A percentile compares a stretch with the other conserved stretches of the same genome.
phyloP scores from a whole-genome alignment of 1,140 invertebrate species.

The Notospermus geniculatus region DNA sequence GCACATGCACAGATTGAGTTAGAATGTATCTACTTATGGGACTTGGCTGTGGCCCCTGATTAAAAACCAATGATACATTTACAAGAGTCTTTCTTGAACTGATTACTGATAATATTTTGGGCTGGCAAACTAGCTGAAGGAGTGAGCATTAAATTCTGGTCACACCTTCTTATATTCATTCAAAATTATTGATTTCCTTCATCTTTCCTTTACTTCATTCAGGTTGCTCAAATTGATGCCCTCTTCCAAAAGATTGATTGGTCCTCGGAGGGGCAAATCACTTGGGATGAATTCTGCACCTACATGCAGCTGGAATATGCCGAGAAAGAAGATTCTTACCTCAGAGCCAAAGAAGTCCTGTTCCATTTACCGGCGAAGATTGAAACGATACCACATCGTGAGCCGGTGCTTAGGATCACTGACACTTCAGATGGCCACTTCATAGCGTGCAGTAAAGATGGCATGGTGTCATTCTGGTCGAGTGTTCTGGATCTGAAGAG shows the following conservation, averaged over 20 bases:
- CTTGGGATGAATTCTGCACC: conserved; percentile 57
- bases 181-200: too few species aligned
- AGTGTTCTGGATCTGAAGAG: conserved; percentile 44
- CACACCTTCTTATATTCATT: too few species aligned
- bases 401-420: conserved; percentile 46
- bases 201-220: conserved; percentile 2
- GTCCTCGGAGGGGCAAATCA: conserved; percentile 50
- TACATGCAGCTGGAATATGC: conserved; percentile 57
- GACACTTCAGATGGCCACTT: conserved; percentile 49
- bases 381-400: conserved; percentile 46
- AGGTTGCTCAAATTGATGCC: conserved; percentile 52
- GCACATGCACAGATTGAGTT: too few species aligned
- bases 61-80: too few species aligned
- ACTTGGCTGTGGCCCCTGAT: too few species aligned
- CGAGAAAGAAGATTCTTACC: conserved; percentile 54
- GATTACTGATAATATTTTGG: too few species aligned
- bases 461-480: conserved; percentile 53
- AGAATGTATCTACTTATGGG: too few species aligned
- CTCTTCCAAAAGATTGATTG: conserved; percentile 57
- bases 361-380: conserved; percentile 53
- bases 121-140: too few species aligned
- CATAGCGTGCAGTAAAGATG: conserved; percentile 54
- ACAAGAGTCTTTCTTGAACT: too few species aligned
- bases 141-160: too few species aligned
- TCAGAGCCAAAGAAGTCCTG: conserved; percentile 46